Evolutionary conservation across 2,888 invertebrate species (phyloP).

Genomic region (Eudemis profundana): DNA sequence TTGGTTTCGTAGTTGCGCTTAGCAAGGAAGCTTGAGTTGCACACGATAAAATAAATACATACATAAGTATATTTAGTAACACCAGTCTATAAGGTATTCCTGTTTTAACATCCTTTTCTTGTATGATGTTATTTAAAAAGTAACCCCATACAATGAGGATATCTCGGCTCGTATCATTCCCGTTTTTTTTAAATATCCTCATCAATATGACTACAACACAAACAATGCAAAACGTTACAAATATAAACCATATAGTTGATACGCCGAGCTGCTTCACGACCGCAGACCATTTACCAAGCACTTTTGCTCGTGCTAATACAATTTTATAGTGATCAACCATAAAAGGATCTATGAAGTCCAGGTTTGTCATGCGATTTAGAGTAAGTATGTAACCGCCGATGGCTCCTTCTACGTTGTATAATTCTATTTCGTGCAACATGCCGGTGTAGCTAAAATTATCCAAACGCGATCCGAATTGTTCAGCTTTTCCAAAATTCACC

Average conservation of each 20-base stretch:
- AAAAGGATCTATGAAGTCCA: slow-evolving; percentile 45
- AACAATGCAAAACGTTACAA: slow-evolving; percentile 49
- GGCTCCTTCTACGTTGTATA: slow-evolving; percentile 54
- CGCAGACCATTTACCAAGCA: slow-evolving; percentile 44
- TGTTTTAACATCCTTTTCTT: slow-evolving; percentile 44
- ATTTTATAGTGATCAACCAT: slow-evolving; percentile 43
- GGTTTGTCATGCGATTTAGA: slow-evolving; percentile 8
- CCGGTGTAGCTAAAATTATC: slow-evolving; percentile 46
- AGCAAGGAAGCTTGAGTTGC: slow-evolving; percentile 54
- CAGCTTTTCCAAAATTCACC: slow-evolving; percentile 47
- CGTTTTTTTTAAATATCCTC: slow-evolving; percentile 49
- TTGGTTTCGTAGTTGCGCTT: slow-evolving; percentile 53
- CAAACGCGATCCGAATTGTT: slow-evolving; percentile 53
- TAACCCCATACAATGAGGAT: slow-evolving; percentile 56
- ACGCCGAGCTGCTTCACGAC: slow-evolving; percentile 41
- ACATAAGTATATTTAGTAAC: slow-evolving; percentile 51
- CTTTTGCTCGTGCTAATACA: slow-evolving; percentile 35
- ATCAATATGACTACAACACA: slow-evolving; percentile 47
- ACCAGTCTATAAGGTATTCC: slow-evolving; percentile 51
- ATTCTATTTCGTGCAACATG: slow-evolving; percentile 50
- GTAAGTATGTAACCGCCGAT: slow-evolving; percentile 51
- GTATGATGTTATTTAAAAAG: slow-evolving; percentile 53
- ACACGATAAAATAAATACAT: slow-evolving; percentile 54
- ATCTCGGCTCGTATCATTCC: slow-evolving; percentile 49
- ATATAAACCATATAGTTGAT: slow-evolving; percentile 22